Evolutionary conservation across 2,113 vertebrate genomes (phyloP).

Genomic region (Tragelaphus scriptus): DNA sequence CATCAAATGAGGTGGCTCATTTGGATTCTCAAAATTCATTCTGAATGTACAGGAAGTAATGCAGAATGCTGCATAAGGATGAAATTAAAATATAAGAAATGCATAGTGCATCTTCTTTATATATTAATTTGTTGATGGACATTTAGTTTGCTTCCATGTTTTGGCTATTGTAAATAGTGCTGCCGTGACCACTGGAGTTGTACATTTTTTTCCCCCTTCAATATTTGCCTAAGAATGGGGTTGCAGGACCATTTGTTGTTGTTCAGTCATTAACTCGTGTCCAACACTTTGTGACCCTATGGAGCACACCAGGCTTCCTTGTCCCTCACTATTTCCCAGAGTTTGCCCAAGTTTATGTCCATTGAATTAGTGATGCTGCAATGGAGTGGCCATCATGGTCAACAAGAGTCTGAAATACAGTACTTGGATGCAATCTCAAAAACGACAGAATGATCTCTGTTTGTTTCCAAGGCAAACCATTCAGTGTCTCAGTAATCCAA

Average conservation of each 20-base stretch:
- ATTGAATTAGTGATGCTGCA: neutral
- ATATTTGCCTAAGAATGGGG: neutral
- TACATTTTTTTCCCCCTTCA: accelerated
- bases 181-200: neutral
- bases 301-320: neutral
- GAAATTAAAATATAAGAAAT: neutral
- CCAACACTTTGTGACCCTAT: neutral
- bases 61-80: neutral
- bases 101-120: neutral
- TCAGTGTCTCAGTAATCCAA: no score
- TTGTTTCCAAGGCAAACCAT: no score
- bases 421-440: no score
- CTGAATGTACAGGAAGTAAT: neutral
- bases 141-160: neutral
- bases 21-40: neutral
- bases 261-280: neutral
- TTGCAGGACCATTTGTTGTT: neutral
- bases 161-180: neutral
- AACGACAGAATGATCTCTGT: no score
- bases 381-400: no score
- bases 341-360: neutral
- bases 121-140: neutral
- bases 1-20: neutral
- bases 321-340: neutral
- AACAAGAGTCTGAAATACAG: no score